phyloP scores from a whole-genome alignment of 2,888 invertebrate species.

The Eudemis profundana region DNA sequence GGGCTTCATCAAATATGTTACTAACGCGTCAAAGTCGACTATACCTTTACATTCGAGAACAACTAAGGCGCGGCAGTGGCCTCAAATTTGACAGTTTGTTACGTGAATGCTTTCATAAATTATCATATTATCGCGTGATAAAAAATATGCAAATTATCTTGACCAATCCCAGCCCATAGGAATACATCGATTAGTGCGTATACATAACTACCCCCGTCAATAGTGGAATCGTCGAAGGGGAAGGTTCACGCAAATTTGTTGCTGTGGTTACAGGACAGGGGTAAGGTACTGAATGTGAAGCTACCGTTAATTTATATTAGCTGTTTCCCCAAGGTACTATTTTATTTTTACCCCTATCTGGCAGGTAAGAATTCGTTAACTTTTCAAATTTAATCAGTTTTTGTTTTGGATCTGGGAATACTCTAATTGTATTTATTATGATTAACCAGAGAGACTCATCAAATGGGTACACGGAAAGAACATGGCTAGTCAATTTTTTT shows the following conservation, averaged over 20 bases:
- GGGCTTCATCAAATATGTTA: constrained; percentile 80
- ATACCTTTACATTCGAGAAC: constrained; percentile 24
- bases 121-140: constrained; percentile 40
- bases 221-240: constrained; percentile 55
- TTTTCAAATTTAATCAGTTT: not conserved
- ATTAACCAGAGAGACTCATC: not conserved
- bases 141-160: constrained; percentile 37
- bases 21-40: constrained; percentile 51
- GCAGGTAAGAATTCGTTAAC: not conserved
- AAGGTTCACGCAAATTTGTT: constrained; percentile 58
- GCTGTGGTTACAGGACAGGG: constrained; percentile 56
- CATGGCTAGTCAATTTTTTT: too few species aligned
- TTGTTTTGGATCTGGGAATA: not conserved
- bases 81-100: constrained; percentile 26
- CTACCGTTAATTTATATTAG: constrained; percentile 36
- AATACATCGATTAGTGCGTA: constrained; percentile 51
- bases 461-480: too few species aligned
- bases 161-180: constrained; percentile 48
- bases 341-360: not conserved
- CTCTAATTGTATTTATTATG: not conserved
- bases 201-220: constrained; percentile 58
- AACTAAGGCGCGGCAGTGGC: constrained; percentile 34
- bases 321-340: constrained; percentile 19
- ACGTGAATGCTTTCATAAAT: constrained; percentile 25
- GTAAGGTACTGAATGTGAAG: constrained; percentile 39